Conservation (phyloP, 2,888 invertebrate genomes). For the Eristalinus aeneus region DNA sequence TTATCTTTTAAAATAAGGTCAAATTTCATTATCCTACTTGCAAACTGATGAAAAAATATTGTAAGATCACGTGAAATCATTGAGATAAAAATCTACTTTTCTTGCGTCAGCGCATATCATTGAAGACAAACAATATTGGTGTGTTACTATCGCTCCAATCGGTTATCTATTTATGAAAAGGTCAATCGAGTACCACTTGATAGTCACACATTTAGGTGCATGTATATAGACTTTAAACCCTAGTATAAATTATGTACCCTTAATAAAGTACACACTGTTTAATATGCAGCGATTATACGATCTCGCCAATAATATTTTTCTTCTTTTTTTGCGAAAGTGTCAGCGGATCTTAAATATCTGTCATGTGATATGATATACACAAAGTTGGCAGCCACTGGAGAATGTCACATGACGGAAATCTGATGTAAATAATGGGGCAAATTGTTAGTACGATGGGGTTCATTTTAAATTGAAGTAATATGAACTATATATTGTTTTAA, state of each 20-base stretch:
- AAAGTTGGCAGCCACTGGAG: neutral
- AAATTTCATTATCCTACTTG: neutral
- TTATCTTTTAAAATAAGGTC: neutral
- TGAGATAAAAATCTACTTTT: neutral
- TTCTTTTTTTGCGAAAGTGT: neutral
- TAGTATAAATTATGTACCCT: neutral
- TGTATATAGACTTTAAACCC: too few relatives aligned
- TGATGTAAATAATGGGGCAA: neutral
- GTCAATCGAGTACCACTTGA: neutral
- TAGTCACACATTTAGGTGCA: neutral
- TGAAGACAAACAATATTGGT: neutral
- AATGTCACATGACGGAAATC: neutral
- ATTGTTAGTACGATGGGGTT: neutral
- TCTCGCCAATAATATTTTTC: neutral
- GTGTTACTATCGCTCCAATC: neutral
- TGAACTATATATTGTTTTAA: neutral
- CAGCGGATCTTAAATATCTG: neutral
- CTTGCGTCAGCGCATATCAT: neutral
- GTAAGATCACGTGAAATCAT: neutral
- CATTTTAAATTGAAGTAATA: neutral
- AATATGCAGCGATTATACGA: neutral
- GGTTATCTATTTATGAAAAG: neutral
- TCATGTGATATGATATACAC: neutral
- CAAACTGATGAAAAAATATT: neutral
- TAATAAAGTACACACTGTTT: neutral